Percentiles rank a stretch among this genome's conserved stretches.
Evolutionary conservation across 2,888 invertebrate genomes (phyloP).

Genomic region (Meandrusa payeni): DNA sequence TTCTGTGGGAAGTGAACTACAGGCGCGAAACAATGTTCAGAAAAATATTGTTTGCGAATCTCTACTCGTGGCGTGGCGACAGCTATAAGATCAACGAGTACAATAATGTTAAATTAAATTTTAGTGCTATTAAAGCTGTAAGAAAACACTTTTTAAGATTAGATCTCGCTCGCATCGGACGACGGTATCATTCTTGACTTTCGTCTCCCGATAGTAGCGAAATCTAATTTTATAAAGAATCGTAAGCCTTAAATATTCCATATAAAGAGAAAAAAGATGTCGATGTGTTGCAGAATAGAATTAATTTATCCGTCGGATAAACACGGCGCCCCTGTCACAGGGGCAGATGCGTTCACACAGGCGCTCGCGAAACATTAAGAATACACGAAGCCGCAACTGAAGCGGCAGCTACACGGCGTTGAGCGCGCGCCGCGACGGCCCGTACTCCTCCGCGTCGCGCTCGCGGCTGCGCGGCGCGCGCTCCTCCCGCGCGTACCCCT

Average conservation of each 20-base stretch:
- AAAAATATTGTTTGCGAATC: constrained; percentile 12
- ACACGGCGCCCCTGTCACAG: constrained; percentile 14
- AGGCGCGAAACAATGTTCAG: constrained; percentile 8
- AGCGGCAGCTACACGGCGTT: constrained; percentile 85
- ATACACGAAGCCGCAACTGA: constrained; percentile 37
- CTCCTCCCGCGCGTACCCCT: constrained; percentile 71
- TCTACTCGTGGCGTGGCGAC: constrained; percentile 12
- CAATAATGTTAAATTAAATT: constrained; percentile 13
- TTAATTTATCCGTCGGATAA: constrained; percentile 5
- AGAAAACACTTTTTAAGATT: constrained; percentile 10
- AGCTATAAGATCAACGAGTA: constrained; percentile 16
- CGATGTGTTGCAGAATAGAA: constrained; percentile 16
- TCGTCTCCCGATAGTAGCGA: background rate
- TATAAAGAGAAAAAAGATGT: constrained; percentile 18
- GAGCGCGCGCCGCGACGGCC: constrained; percentile 84
- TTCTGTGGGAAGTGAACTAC: constrained; percentile 1
- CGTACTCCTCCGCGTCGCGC: constrained; percentile 77
- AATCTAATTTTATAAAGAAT: constrained; percentile 5
- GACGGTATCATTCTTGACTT: background rate
- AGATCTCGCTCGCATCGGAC: constrained; percentile 1
- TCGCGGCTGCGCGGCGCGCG: constrained; percentile 63
- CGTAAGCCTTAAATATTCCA: constrained; percentile 17
- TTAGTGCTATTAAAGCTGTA: constrained; percentile 24
- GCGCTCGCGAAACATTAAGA: constrained; percentile 29
- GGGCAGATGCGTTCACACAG: constrained; percentile 26